Percentiles rank a stretch among this genome's conserved stretches.
phyloP scores from a whole-genome alignment of 2,888 invertebrate species.

The Aporophyla lueneburgensis region DNA sequence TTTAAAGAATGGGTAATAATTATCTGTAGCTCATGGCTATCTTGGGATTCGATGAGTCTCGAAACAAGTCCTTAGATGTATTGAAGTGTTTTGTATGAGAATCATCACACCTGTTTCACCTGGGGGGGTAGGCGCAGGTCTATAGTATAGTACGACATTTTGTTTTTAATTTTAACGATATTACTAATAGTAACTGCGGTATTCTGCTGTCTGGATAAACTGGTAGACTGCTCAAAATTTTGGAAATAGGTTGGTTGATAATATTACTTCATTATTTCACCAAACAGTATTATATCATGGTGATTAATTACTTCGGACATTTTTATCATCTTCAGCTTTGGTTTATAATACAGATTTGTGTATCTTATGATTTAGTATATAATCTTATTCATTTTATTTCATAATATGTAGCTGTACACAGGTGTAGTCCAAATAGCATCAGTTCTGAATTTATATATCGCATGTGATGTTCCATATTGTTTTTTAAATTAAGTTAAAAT shows the following conservation, averaged over 20 bases:
- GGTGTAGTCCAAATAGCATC: constrained; percentile 53
- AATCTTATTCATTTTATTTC: constrained; percentile 33
- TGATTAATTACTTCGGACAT: not conserved
- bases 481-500: constrained; percentile 62
- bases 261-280: constrained; percentile 8
- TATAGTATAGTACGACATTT: not conserved
- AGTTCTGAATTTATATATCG: constrained; percentile 73
- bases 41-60: not conserved
- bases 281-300: constrained; percentile 48
- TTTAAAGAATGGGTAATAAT: not conserved
- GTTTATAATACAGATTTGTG: constrained; percentile 31
- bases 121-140: not conserved
- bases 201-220: not conserved
- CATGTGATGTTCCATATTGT: constrained; percentile 62
- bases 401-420: constrained; percentile 27
- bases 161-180: not conserved
- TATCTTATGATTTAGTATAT: constrained; percentile 56
- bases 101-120: not conserved
- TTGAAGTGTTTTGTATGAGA: constrained; percentile 1
- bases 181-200: not conserved
- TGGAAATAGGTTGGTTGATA: constrained; percentile 3
- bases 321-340: constrained; percentile 7
- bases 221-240: not conserved
- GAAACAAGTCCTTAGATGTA: constrained; percentile 3
- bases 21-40: not conserved